A percentile compares a stretch with the other conserved stretches of the same genome.
Conservation (phyloP, 2,113 vertebrate genomes). For the Lagenorhynchus albirostris region DNA sequence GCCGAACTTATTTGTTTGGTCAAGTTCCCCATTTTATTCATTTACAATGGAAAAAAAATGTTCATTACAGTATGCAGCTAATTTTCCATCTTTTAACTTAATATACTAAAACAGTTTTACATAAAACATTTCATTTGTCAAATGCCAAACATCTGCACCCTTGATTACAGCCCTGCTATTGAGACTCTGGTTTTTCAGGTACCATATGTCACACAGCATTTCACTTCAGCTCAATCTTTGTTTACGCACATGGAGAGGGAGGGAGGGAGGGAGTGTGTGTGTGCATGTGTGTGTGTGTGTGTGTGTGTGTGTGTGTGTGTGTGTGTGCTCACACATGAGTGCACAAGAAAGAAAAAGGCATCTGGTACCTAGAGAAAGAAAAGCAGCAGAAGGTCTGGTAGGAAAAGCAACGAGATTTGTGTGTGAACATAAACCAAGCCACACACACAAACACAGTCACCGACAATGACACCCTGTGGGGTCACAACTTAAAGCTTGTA, state of each 20-base stretch:
- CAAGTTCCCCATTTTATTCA: conserved; percentile 24
- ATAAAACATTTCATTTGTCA: conserved; percentile 70
- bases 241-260: conserved; percentile 25
- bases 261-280: too few relatives aligned
- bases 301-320: neutral
- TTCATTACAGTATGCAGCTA: conserved; percentile 50
- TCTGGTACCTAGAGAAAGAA: conserved; percentile 15
- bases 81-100: conserved; percentile 71
- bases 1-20: conserved; percentile 20
- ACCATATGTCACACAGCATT: conserved; percentile 73
- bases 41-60: conserved; percentile 42
- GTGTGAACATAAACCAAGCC: neutral
- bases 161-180: conserved; percentile 54
- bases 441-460: neutral
- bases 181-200: conserved; percentile 63
- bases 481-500: neutral
- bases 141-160: conserved; percentile 75
- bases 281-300: neutral
- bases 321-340: neutral
- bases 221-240: conserved; percentile 1
- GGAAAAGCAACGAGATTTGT: neutral
- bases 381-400: neutral
- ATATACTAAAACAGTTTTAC: conserved; percentile 68
- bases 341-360: conserved; percentile 30
- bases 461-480: neutral